Evolutionary conservation across 2,797 vertebrate species (phyloP).

Genomic region (Amazona finschi): DNA sequence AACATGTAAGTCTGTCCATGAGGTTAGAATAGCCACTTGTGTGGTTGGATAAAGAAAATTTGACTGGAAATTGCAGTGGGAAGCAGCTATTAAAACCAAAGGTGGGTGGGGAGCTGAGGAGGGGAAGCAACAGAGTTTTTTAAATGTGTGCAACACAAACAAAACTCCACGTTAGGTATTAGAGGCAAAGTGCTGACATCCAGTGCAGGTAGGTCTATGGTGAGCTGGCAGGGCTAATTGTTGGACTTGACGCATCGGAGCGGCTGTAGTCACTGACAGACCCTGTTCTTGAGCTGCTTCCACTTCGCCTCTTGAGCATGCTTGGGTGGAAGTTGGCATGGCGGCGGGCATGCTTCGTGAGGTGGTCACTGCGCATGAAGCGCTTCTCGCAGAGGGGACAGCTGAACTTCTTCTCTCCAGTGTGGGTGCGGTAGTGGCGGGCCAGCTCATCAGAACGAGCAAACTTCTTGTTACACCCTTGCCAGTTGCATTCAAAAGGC

Average conservation of each 20-base stretch:
- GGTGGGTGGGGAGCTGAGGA: background rate
- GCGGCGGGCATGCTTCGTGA: slow-evolving; percentile 96
- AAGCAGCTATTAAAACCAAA: slow-evolving; percentile 13
- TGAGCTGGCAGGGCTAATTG: slow-evolving; percentile 92
- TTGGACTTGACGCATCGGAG: slow-evolving; percentile 93
- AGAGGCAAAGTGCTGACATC: slow-evolving; percentile 78
- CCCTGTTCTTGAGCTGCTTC: slow-evolving; percentile 80
- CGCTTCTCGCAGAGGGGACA: slow-evolving; percentile 96
- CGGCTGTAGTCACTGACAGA: slow-evolving; percentile 98
- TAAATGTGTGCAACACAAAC: slow-evolving; percentile 43
- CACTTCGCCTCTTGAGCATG: slow-evolving; percentile 89
- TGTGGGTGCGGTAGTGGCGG: slow-evolving; percentile 96
- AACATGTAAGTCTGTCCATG: slow-evolving; percentile 3
- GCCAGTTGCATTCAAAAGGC: slow-evolving; percentile 95
- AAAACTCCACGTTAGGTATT: slow-evolving; percentile 51
- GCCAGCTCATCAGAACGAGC: slow-evolving; percentile 97
- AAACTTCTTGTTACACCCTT: slow-evolving; percentile 96
- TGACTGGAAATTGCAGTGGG: slow-evolving; percentile 38
- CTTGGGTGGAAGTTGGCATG: slow-evolving; percentile 93
- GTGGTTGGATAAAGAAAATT: background rate
- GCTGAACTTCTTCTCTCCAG: slow-evolving; percentile 95
- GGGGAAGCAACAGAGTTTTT: slow-evolving; percentile 6
- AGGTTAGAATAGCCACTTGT: slow-evolving; percentile 19
- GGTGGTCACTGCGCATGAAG: slow-evolving; percentile 98
- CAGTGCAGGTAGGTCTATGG: slow-evolving; percentile 82